These are phyloP conservation scores for Ophion ellenae DNA, from an alignment of 2,888 invertebrate genomes.

Conservation along the genomic window DNA sequence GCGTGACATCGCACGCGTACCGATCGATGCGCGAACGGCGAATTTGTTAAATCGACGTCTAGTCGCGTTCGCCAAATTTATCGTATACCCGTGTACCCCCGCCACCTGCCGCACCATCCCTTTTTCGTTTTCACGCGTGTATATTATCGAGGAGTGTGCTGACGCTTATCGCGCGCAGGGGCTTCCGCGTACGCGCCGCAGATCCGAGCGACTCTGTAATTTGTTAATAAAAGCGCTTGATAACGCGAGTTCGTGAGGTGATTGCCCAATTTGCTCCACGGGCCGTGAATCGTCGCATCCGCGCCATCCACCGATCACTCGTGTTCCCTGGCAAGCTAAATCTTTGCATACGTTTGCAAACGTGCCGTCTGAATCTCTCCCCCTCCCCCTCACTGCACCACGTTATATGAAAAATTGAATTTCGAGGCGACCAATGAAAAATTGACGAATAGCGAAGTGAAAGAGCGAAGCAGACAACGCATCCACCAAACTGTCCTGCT, in stretches of 20 bases:
- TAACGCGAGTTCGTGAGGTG: conserved; percentile 69
- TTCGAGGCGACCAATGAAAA: too few species aligned
- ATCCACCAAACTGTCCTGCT: too few species aligned
- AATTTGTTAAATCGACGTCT: conserved; percentile 70
- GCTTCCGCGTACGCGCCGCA: conserved; percentile 19
- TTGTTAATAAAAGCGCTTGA: conserved; percentile 68
- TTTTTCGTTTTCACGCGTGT: conserved; percentile 31
- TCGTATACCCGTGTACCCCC: conserved; percentile 41
- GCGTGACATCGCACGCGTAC: conserved; percentile 3
- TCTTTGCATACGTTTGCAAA: too few species aligned
- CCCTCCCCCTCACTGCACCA: too few species aligned
- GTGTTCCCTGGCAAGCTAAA: too few species aligned
- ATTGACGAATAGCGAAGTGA: too few species aligned
- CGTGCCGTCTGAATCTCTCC: neutral
- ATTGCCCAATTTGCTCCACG: conserved; percentile 63
- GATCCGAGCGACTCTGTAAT: conserved; percentile 63
- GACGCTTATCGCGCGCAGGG: conserved; percentile 49
- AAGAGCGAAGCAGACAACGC: too few species aligned
- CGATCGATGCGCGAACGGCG: conserved; percentile 37
- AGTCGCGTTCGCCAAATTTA: conserved; percentile 56
- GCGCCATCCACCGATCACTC: conserved; percentile 9
- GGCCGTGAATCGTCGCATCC: conserved; percentile 17
- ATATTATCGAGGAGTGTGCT: conserved; percentile 24
- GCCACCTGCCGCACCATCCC: neutral
- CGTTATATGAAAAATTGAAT: too few species aligned